Base-by-base conservation (phyloP, 1,140 invertebrate species). In the Drosophila bocqueti region DNA sequence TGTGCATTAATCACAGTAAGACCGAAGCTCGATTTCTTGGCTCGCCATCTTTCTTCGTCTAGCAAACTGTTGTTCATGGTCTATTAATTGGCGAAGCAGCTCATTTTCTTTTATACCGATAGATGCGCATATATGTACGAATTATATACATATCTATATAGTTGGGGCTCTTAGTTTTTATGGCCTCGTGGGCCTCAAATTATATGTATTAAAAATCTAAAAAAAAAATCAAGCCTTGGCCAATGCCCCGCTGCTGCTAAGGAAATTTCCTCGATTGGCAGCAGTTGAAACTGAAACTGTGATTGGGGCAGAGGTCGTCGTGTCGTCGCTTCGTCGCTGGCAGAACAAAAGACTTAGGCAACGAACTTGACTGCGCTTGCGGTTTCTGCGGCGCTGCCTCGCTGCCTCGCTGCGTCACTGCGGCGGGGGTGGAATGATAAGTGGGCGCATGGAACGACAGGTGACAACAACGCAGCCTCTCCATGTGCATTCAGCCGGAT, bases 301-400 rank as follows among this genome's bases (percentile, higher is more conserved):
- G 63, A 62, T 65, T 43, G 31, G 26, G 18, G 38, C 47, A 11
- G 42, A 42, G 8, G 21, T 31, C 10, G 8, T 49, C 55, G 24
- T 34, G 11, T 50, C 34, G 34, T 11, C 16, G 40, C 34, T 46
- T 62, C 11, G 34, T 24, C n/a, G 42, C 34, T 47, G 40, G 76
- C 80, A 80, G 74, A 83, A 89, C 85, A 84, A 89, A 89, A 89
- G 84, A 90, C 84, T 84, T 81, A 63, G 78, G 84, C 81, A 89
- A 90, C 81, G 75, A 90, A 89, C 84, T 90, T 85, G 81, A 76
- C 29, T 85, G 83, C 83, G 79, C 83, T 85, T 85, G 83, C 83
- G 83, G 83, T 86, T 85, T 85, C 71, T 47, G 65, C n/a, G 24
- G 47, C 11, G 21, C 16, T 21, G 45, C 4, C 1, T 2, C 16